These are phyloP conservation scores for Orchesella cincta DNA, from an alignment of 1,140 invertebrate species.

Conservation along the genomic window DNA sequence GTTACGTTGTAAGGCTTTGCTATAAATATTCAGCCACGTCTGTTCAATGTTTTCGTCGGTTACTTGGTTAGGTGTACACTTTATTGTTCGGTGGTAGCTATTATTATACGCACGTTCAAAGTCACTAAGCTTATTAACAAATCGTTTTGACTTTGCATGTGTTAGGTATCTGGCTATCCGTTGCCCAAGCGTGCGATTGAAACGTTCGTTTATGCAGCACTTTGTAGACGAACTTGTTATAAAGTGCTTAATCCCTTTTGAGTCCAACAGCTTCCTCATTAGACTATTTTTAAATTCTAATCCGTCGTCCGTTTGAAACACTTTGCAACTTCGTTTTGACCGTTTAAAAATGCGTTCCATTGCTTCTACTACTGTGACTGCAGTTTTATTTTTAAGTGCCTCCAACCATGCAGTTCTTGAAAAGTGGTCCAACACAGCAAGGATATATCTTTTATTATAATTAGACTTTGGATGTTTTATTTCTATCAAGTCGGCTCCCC, in stretches of 20 bases:
- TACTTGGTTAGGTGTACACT: constrained; percentile 33
- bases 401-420: no score
- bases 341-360: constrained; percentile 7
- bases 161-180: constrained; percentile 32
- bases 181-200: constrained; percentile 32
- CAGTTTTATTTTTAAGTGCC: no score
- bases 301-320: constrained; percentile 34
- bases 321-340: background rate
- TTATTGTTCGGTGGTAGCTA: constrained; percentile 26
- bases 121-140: constrained; percentile 6
- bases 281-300: constrained; percentile 35
- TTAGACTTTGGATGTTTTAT: background rate
- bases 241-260: constrained; percentile 23
- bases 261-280: background rate
- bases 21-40: constrained; percentile 38
- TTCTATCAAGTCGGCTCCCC: background rate
- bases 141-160: background rate
- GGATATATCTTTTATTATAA: no score
- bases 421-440: no score
- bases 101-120: constrained; percentile 40
- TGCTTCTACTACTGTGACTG: constrained; percentile 12
- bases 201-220: constrained; percentile 30
- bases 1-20: constrained; percentile 8
- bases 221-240: constrained; percentile 30
- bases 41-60: constrained; percentile 38